Percentiles rank a stretch among this genome's conserved stretches.
Evolutionary conservation across 2,113 vertebrate species (phyloP).

Genomic region (Gymnorhina tibicen): DNA sequence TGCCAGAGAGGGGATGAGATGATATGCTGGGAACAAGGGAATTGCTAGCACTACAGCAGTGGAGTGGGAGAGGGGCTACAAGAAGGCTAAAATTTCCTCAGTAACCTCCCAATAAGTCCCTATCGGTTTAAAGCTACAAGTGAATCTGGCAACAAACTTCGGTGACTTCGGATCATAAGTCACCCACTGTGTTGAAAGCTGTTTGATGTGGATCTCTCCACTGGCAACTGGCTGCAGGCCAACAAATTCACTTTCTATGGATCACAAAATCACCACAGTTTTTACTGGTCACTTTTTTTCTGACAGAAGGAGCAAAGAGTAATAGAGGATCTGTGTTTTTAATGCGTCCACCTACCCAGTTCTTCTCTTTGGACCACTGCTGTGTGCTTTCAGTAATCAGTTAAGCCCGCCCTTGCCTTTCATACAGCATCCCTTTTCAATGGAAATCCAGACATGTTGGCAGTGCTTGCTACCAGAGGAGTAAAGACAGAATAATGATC

Average conservation of each 20-base stretch:
- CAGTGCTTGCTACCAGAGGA: neutral
- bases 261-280: neutral
- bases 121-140: neutral
- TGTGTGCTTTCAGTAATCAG: neutral
- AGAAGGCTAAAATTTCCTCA: neutral
- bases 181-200: neutral
- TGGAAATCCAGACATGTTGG: conserved; percentile 12
- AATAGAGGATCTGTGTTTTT: neutral
- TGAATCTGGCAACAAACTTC: neutral
- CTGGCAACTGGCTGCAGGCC: neutral
- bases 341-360: neutral
- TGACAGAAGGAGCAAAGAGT: neutral
- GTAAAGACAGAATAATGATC: conserved; percentile 18
- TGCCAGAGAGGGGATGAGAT: neutral
- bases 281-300: neutral
- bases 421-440: neutral
- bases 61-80: neutral
- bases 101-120: neutral
- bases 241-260: neutral
- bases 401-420: neutral
- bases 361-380: neutral
- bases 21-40: neutral
- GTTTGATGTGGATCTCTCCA: neutral
- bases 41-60: neutral
- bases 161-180: neutral